Conservation (phyloP, 2,888 invertebrate species). For the Thereva nobilitata region DNA sequence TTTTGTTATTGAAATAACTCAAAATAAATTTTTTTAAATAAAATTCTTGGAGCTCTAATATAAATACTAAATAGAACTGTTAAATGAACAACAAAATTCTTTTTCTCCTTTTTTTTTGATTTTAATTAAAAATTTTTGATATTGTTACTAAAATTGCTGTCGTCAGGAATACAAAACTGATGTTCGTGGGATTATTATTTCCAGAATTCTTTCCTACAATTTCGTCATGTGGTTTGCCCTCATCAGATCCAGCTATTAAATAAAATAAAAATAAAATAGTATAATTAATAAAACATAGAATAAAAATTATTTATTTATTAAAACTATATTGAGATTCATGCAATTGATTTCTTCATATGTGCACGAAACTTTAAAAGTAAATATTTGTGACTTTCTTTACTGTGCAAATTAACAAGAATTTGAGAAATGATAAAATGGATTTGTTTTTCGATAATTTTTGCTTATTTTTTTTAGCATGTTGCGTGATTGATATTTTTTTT, state of each 20-base stretch:
- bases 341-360: neutral
- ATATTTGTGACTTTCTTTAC: too few relatives aligned
- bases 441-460: slow-evolving; percentile 28
- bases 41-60: slow-evolving; percentile 7
- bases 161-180: slow-evolving; percentile 38
- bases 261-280: slow-evolving; percentile 3
- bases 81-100: neutral
- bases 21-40: slow-evolving; percentile 22
- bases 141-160: slow-evolving; percentile 34
- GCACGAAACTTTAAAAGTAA: neutral
- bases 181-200: slow-evolving; percentile 35
- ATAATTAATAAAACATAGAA: slow-evolving; percentile 7
- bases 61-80: neutral
- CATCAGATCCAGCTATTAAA: slow-evolving; percentile 42
- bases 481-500: neutral
- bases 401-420: slow-evolving; percentile 11
- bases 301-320: too few relatives aligned
- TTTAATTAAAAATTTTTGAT: slow-evolving; percentile 34
- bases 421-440: slow-evolving; percentile 12
- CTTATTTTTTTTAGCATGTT: neutral
- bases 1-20: slow-evolving; percentile 14
- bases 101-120: neutral
- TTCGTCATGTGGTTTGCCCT: slow-evolving; percentile 42
- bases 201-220: slow-evolving; percentile 40
- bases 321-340: too few relatives aligned